These are phyloP conservation scores for Lophius americanus DNA, from an alignment of 2,797 vertebrate species.

Conservation along the genomic window DNA sequence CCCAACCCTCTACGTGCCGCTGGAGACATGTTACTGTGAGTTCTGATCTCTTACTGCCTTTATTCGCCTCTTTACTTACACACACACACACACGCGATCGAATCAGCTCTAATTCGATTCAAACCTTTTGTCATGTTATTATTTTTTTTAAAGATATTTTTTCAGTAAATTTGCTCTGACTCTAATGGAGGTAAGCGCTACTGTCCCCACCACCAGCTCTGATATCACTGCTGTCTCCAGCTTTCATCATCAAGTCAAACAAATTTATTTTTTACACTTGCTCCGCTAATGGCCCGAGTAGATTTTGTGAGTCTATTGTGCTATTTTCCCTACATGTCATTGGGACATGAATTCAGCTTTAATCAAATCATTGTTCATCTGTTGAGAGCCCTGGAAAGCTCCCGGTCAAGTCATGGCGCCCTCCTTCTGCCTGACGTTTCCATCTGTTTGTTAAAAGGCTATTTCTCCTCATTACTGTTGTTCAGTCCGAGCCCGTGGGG, in stretches of 20 bases:
- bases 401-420: too few species aligned
- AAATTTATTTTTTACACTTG: slow-evolving; percentile 52
- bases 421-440: too few species aligned
- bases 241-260: slow-evolving; percentile 57
- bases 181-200: slow-evolving; percentile 34
- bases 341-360: slow-evolving; percentile 30
- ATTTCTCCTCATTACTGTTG: too few species aligned
- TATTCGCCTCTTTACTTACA: slow-evolving; percentile 22
- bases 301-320: slow-evolving; percentile 12
- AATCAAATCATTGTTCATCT: slow-evolving; percentile 41
- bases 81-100: slow-evolving; percentile 19
- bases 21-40: slow-evolving; percentile 33
- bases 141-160: slow-evolving; percentile 44
- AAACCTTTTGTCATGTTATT: slow-evolving; percentile 54
- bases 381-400: slow-evolving; percentile 1
- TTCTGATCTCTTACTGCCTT: not conserved
- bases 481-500: too few species aligned
- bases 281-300: slow-evolving; percentile 22
- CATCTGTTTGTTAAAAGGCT: too few species aligned
- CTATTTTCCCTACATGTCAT: slow-evolving; percentile 30
- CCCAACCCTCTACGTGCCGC: slow-evolving; percentile 32
- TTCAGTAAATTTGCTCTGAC: slow-evolving; percentile 48
- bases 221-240: slow-evolving; percentile 37
- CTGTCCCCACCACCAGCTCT: slow-evolving; percentile 19
- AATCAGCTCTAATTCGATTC: slow-evolving; percentile 54